Percentiles rank a stretch among this genome's conserved stretches.
Evolutionary conservation across 2,888 invertebrate species (phyloP).

Genomic region (Polydrusus pterygomalis): DNA sequence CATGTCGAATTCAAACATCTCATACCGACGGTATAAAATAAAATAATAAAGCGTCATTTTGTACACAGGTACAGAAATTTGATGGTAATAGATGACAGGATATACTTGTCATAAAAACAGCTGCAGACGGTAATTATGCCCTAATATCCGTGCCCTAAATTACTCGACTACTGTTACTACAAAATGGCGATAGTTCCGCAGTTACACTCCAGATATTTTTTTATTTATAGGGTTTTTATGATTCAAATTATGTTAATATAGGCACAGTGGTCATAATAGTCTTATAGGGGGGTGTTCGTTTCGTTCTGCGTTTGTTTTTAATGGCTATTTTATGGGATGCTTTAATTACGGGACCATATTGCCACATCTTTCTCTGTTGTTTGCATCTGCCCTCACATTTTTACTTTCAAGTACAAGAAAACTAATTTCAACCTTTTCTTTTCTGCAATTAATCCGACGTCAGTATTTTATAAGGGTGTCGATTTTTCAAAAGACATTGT

Average conservation of each 20-base stretch:
- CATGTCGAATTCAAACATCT: constrained; percentile 10
- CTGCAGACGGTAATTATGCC: constrained; percentile 46
- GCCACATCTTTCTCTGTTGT: too few species aligned
- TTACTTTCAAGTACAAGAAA: too few species aligned
- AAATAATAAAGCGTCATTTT: constrained; percentile 15
- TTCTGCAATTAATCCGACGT: too few species aligned
- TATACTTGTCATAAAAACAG: constrained; percentile 49
- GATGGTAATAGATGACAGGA: constrained; percentile 51
- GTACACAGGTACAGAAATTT: constrained; percentile 38
- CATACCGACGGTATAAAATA: constrained; percentile 19
- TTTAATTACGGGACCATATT: too few species aligned
- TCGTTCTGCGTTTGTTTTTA: too few species aligned
- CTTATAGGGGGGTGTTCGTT: too few species aligned
- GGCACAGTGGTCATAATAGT: neutral
- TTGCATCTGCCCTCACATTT: too few species aligned
- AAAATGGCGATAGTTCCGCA: constrained; percentile 22
- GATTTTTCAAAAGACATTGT: too few species aligned
- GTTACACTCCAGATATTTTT: constrained; percentile 2
- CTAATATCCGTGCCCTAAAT: constrained; percentile 48
- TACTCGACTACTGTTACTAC: constrained; percentile 20
- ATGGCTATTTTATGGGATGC: too few species aligned
- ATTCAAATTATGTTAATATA: constrained; percentile 4
- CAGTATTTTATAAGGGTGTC: too few species aligned
- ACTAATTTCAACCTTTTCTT: too few species aligned
- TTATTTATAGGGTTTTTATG: neutral